A percentile compares a stretch with the other conserved stretches of the same genome.
These are phyloP conservation scores for Protomyctophum bolini DNA, from an alignment of 2,113 vertebrate genomes.

Conservation along the genomic window DNA sequence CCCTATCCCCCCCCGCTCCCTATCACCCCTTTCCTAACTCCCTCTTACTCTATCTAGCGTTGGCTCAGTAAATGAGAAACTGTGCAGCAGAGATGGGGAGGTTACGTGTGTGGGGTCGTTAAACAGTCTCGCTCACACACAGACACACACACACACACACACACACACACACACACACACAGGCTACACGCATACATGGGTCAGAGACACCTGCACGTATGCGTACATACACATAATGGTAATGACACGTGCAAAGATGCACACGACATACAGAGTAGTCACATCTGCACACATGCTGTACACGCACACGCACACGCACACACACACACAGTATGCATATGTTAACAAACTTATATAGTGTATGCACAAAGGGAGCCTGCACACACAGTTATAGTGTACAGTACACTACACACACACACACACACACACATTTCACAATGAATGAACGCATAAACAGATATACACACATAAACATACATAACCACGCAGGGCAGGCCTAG, in stretches of 20 bases:
- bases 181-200: not conserved
- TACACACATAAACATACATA: conserved; percentile 19
- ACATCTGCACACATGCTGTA: too few relatives aligned
- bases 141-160: conserved; percentile 31
- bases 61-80: conserved; percentile 79
- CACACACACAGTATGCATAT: not conserved
- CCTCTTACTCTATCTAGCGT: conserved; percentile 58
- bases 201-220: not conserved
- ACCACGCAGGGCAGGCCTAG: not conserved
- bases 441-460: not conserved
- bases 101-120: conserved; percentile 81
- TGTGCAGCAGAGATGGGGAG: conserved; percentile 77
- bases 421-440: not conserved
- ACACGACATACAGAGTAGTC: too few relatives aligned
- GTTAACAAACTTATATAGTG: too few relatives aligned
- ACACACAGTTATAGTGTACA: too few relatives aligned
- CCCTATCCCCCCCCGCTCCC: conserved; percentile 14
- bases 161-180: conserved; percentile 24
- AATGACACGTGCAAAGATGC: too few relatives aligned
- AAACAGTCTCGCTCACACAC: conserved; percentile 66
- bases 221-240: not conserved
- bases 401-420: not conserved
- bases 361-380: too few relatives aligned
- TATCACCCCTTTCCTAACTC: conserved; percentile 72
- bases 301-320: not conserved